A percentile compares a stretch with the other conserved stretches of the same genome.
Conservation (phyloP, 1,140 invertebrate genomes). For the Drosophila malerkotliana region DNA sequence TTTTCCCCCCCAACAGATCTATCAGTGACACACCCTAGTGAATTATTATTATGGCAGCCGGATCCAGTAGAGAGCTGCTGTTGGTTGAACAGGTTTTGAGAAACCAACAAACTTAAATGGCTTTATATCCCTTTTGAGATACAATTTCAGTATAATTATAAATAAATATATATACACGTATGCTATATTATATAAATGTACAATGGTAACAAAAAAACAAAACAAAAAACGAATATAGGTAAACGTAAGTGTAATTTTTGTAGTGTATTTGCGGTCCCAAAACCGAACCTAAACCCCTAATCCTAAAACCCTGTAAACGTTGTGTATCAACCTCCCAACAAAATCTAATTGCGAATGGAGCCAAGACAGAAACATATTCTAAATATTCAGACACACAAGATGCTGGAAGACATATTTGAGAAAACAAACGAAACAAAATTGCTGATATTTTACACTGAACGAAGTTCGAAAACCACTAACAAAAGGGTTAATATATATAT, state of each 20-base stretch:
- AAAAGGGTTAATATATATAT: constrained; percentile 9
- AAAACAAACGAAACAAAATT: constrained; percentile 63
- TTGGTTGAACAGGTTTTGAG: constrained; percentile 55
- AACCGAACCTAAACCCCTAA: background rate
- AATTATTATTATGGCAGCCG: constrained; percentile 25
- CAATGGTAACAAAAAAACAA: constrained; percentile 34
- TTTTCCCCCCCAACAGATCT: constrained; percentile 14
- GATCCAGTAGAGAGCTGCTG: constrained; percentile 10
- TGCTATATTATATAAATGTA: constrained; percentile 62
- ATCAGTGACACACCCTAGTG: constrained; percentile 20
- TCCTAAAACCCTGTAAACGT: constrained; percentile 39
- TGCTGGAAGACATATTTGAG: constrained; percentile 39
- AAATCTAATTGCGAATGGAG: constrained; percentile 9
- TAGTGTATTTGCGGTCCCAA: constrained; percentile 52
- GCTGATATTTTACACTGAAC: constrained; percentile 79
- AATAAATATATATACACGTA: constrained; percentile 55
- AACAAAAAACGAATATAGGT: constrained; percentile 36
- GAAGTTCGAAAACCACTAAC: constrained; percentile 52
- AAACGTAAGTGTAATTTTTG: constrained; percentile 68
- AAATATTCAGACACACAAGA: constrained; percentile 47
- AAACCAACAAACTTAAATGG: constrained; percentile 71
- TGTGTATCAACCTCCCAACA: constrained; percentile 32
- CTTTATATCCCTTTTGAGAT: constrained; percentile 82
- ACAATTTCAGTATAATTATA: constrained; percentile 70
- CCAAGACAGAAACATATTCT: constrained; percentile 51